phyloP scores from a whole-genome alignment of 2,113 vertebrate genomes.

The Kryptolebias marmoratus region DNA sequence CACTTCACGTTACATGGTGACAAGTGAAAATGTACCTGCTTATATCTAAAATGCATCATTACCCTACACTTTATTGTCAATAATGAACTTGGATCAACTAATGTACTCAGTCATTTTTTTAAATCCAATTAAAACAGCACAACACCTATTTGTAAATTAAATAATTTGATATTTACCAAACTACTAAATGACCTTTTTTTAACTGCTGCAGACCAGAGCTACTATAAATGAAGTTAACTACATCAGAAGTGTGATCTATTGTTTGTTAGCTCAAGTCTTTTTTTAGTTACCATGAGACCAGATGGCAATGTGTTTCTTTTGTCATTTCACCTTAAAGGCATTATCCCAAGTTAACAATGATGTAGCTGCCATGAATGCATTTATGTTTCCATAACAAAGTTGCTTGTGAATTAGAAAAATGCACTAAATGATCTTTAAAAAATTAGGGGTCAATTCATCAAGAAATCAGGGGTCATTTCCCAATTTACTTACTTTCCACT shows the following conservation, averaged over 20 bases:
- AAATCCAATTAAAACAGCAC: not conserved
- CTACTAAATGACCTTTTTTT: not conserved
- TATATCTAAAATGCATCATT: too few relatives aligned
- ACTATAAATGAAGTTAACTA: not conserved
- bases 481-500: conserved; percentile 36
- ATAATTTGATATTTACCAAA: not conserved
- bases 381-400: conserved; percentile 55
- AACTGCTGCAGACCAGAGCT: not conserved
- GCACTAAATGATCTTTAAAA: conserved; percentile 28
- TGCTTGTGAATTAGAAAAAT: conserved; percentile 49
- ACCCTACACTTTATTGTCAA: too few relatives aligned
- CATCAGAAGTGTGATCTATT: not conserved
- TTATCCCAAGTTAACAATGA: conserved; percentile 37
- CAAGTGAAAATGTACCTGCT: too few relatives aligned
- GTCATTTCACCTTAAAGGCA: conserved; percentile 10
- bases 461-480: conserved; percentile 49
- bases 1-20: too few relatives aligned
- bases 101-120: too few relatives aligned
- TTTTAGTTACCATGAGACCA: conserved; percentile 13
- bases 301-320: conserved; percentile 4
- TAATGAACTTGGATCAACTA: too few relatives aligned
- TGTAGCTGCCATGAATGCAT: conserved; percentile 10
- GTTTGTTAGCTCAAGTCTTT: not conserved
- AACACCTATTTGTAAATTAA: not conserved
- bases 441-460: conserved; percentile 53